Evolutionary conservation across 2,113 vertebrate species (phyloP), one percentile per base, ranked within the genome.

Genomic region (Uria aalge): DNA sequence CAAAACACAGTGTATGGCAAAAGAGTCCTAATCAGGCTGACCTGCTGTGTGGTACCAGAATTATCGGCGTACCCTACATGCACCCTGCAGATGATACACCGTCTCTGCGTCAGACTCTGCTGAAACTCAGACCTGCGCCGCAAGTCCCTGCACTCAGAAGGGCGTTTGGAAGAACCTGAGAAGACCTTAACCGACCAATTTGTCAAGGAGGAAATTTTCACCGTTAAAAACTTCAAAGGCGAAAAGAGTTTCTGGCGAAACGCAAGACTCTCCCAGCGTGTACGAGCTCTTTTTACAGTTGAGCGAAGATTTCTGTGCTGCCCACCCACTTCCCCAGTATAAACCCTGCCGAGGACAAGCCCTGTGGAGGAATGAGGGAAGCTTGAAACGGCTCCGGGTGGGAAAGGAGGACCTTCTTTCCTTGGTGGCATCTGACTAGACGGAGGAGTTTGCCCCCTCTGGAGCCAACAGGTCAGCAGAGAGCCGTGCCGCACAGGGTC

Each of bases 21-120:
- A 92, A 95, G 92, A 95, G 77, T 83, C 76, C 92, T 95, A 96
- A 86, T 97, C 90, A 94, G 90, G 90, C 63, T 96, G 94, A 93
- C 94, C 94, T 93, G 77, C 74, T 90, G 21, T 0, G 29, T 88
- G 88, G 84, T 85, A 88, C 85, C 45, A 53, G 88, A 83, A 97
- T 97, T 92, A 96, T n/a, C 16, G 4, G 45, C 63, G 47, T 78
- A 71, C 56, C 68, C 29, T 88, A 18, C 59, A 10, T 52, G 56
- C 48, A 32, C 12, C 6, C 36, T 76, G 79, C 75, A 67, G 52
- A 73, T 63, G 60, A 67, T 66, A 34, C 21, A 43, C 62, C 43
- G 50, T 91, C 71, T 92, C 32, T 73, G 20, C 5, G 7, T 34
- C 32, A 94, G 66, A 32, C 20, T 63, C 45, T 74, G 82, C 80